These are phyloP conservation scores for Coregonus ussuriensis DNA, from an alignment of 2,797 vertebrate species.

Conservation along the genomic window DNA sequence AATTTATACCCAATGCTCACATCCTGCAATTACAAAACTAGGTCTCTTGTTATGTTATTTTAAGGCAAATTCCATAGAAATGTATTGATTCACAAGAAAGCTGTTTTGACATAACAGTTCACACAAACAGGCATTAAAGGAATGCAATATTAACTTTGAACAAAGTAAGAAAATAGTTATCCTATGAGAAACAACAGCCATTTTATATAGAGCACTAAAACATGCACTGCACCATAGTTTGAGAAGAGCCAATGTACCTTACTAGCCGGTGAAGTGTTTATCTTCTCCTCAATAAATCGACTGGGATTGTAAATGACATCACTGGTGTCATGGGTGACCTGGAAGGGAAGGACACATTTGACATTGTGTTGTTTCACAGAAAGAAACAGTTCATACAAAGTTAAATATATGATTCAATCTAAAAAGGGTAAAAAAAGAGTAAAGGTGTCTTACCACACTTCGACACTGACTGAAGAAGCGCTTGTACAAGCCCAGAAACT, in stretches of 20 bases:
- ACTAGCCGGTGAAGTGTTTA: constrained; percentile 33
- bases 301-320: constrained; percentile 35
- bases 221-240: background rate
- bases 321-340: constrained; percentile 56
- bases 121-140: background rate
- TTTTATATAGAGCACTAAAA: background rate
- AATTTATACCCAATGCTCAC: background rate
- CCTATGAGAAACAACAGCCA: background rate
- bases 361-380: background rate
- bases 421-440: background rate
- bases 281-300: constrained; percentile 49
- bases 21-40: background rate
- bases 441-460: constrained; percentile 64
- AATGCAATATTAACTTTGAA: background rate
- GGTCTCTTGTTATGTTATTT: background rate
- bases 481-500: constrained; percentile 68
- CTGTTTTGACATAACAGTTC: background rate
- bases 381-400: too few species aligned
- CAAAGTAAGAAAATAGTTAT: background rate
- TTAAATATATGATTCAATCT: too few species aligned
- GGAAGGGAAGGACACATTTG: background rate
- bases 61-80: background rate
- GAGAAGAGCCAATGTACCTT: constrained; percentile 57
- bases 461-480: constrained; percentile 71
- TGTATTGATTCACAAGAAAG: background rate